phyloP scores from a whole-genome alignment of 1,140 invertebrate genomes.

The Micrasema minimum region DNA sequence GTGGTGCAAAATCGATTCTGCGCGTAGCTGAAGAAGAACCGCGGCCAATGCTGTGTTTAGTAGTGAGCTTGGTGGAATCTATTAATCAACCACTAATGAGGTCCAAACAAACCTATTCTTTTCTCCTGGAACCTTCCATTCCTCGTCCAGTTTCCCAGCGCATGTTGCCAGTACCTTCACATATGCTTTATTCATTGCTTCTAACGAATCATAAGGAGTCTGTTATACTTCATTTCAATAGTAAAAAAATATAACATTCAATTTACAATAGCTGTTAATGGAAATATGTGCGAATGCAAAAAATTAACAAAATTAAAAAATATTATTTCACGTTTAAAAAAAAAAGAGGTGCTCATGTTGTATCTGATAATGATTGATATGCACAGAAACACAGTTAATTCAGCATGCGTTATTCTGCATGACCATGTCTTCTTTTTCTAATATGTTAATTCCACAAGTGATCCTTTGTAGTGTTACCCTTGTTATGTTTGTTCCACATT shows the following conservation, averaged over 20 bases:
- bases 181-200: slow-evolving; percentile 35
- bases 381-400: neutral
- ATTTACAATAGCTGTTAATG: neutral
- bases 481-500: slow-evolving; percentile 49
- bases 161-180: slow-evolving; percentile 19
- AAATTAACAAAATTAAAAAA: too few species aligned
- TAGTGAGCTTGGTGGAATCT: slow-evolving; percentile 36
- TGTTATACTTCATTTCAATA: neutral
- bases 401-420: slow-evolving; percentile 23
- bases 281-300: neutral
- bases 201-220: slow-evolving; percentile 23
- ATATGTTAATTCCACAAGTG: slow-evolving; percentile 8
- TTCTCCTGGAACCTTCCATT: neutral
- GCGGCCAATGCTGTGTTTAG: slow-evolving; percentile 30
- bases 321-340: too few species aligned
- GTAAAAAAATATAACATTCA: neutral
- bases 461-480: slow-evolving; percentile 39
- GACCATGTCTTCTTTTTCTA: slow-evolving; percentile 9
- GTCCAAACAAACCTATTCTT: slow-evolving; percentile 12
- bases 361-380: neutral
- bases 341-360: too few species aligned
- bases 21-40: slow-evolving; percentile 38
- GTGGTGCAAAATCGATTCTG: slow-evolving; percentile 54
- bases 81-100: slow-evolving; percentile 32
- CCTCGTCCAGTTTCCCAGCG: slow-evolving; percentile 23